Evolutionary conservation across 2,888 invertebrate genomes (phyloP).

Genomic region (Lumbricus terrestris): DNA sequence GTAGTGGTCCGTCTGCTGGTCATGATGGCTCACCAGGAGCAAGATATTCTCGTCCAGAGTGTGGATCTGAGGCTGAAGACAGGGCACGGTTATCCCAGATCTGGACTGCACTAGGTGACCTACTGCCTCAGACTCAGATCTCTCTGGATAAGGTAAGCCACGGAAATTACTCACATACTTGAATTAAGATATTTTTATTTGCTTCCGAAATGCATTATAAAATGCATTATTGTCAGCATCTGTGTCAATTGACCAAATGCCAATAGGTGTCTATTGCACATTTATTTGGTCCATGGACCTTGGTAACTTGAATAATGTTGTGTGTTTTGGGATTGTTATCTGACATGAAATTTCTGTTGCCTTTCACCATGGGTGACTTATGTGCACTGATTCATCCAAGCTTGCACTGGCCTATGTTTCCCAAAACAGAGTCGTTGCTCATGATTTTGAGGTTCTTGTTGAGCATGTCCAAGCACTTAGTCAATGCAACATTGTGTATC

Average conservation of each 20-base stretch:
- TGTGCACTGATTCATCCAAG: background rate
- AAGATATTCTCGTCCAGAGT: background rate
- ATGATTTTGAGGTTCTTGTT: no score
- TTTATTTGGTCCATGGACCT: background rate
- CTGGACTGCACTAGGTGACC: background rate
- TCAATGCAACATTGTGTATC: no score
- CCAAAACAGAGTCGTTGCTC: no score
- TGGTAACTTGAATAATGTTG: background rate
- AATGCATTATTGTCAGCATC: background rate
- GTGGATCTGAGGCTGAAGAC: background rate
- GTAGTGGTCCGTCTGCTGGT: background rate
- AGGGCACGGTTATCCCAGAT: background rate
- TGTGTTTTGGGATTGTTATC: background rate
- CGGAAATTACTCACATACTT: background rate
- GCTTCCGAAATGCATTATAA: background rate
- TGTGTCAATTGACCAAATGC: background rate
- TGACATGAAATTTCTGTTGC: background rate
- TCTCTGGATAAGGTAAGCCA: background rate
- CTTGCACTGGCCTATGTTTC: no score
- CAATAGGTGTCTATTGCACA: background rate
- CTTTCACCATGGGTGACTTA: background rate
- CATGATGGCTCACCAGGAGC: background rate
- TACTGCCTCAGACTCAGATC: background rate
- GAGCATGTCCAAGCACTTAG: no score
- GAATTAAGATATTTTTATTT: background rate